phyloP scores from a whole-genome alignment of 2,797 vertebrate genomes.

The Periparus ater region DNA sequence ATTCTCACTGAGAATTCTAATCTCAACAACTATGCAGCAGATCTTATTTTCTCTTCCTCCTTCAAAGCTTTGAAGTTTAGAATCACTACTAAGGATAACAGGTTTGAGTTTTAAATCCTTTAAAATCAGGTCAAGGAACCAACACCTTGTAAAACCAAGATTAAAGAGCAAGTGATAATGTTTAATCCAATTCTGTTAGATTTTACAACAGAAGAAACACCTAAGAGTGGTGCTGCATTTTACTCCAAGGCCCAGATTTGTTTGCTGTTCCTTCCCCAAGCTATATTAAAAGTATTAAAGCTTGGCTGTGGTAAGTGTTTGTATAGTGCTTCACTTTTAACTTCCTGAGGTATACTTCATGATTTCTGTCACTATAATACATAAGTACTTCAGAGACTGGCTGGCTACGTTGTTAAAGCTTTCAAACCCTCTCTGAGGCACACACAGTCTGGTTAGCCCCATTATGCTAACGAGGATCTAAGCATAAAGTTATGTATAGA shows the following conservation, averaged over 20 bases:
- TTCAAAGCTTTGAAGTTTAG: conserved; percentile 24
- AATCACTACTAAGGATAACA: conserved; percentile 30
- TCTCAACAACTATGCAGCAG: neutral
- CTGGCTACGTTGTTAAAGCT: neutral
- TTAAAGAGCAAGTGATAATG: conserved; percentile 61
- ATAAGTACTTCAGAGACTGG: neutral
- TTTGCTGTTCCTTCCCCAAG: neutral
- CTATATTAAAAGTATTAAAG: neutral
- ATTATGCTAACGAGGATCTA: neutral
- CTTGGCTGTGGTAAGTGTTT: neutral
- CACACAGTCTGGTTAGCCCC: neutral
- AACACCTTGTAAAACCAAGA: conserved; percentile 60
- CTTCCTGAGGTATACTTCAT: neutral
- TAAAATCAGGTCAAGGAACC: conserved; percentile 59
- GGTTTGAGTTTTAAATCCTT: conserved; percentile 53
- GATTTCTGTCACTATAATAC: neutral
- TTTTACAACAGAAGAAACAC: conserved; percentile 29
- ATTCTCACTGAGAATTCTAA: conserved; percentile 6
- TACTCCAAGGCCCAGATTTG: neutral
- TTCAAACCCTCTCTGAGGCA: neutral
- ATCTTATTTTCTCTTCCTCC: neutral
- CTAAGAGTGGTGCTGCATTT: neutral
- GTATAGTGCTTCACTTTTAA: neutral
- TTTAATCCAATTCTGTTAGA: conserved; percentile 64
- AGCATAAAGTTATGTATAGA: neutral